Percentiles rank a stretch among this genome's conserved stretches.
These are phyloP conservation scores for Vollenhovia emeryi DNA, from an alignment of 1,140 invertebrate species.

Conservation along the genomic window DNA sequence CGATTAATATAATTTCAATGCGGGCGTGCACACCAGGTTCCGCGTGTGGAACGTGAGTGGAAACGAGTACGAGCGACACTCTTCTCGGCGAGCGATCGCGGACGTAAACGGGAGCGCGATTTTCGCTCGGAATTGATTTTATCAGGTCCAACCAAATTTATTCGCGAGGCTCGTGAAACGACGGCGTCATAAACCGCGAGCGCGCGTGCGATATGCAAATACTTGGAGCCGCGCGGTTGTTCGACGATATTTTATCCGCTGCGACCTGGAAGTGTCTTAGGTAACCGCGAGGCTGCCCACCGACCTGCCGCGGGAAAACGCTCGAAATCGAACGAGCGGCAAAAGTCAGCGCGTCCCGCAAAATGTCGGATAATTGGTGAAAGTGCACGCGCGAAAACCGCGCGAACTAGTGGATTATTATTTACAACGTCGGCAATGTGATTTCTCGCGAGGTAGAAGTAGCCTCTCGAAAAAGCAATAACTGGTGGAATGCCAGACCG, in stretches of 20 bases:
- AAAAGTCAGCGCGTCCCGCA: conserved; percentile 43
- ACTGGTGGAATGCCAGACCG: conserved; percentile 74
- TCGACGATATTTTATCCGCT: background rate
- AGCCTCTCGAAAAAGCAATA: conserved; percentile 72
- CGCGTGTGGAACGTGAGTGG: background rate
- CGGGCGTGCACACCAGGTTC: background rate
- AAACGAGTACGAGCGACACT: background rate
- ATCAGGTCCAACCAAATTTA: conserved; percentile 21
- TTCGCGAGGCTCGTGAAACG: conserved; percentile 1
- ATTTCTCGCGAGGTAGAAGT: conserved; percentile 73
- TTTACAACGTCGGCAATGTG: conserved; percentile 75
- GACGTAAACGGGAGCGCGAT: background rate
- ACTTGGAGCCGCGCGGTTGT: background rate
- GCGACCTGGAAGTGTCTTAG: background rate
- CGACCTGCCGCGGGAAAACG: background rate
- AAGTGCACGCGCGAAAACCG: conserved; percentile 51
- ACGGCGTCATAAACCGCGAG: conserved; percentile 16
- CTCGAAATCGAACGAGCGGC: conserved; percentile 4
- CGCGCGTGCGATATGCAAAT: conserved; percentile 28
- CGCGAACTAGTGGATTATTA: conserved; percentile 61
- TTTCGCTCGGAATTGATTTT: conserved; percentile 11
- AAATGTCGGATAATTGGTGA: conserved; percentile 69
- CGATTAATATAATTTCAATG: conserved; percentile 69
- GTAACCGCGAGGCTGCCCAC: background rate
- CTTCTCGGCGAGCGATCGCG: background rate